A percentile compares a stretch with the other conserved stretches of the same genome.
Evolutionary conservation across 2,113 vertebrate species (phyloP).

Genomic region (Sylvia atricapilla): DNA sequence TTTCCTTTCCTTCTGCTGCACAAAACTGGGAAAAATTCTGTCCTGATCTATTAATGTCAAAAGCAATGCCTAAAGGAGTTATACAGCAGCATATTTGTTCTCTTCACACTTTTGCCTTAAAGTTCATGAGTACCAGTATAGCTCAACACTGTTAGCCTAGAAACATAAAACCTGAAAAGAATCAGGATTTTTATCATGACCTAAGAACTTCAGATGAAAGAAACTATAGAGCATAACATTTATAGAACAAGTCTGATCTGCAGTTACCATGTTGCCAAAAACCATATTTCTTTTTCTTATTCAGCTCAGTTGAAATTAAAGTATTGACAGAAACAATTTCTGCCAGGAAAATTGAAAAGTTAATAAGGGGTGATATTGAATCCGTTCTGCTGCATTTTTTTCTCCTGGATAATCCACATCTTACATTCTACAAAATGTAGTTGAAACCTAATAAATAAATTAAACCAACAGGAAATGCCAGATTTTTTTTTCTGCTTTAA

Average conservation of each 20-base stretch:
- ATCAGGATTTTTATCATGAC: neutral
- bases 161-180: neutral
- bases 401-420: neutral
- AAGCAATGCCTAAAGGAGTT: neutral
- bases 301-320: neutral
- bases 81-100: neutral
- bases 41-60: neutral
- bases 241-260: neutral
- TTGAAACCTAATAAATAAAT: neutral
- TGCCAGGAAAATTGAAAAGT: neutral
- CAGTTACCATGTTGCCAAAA: neutral
- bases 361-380: neutral
- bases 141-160: neutral
- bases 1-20: neutral
- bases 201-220: neutral
- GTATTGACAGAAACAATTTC: conserved; percentile 27
- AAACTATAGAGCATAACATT: neutral
- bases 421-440: neutral
- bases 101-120: neutral
- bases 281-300: neutral
- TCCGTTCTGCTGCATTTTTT: neutral
- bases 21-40: neutral
- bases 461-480: neutral
- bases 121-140: neutral
- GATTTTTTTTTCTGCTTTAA: neutral